phyloP scores from a whole-genome alignment of 1,140 invertebrate genomes.

The Coenobita brevimanus region DNA sequence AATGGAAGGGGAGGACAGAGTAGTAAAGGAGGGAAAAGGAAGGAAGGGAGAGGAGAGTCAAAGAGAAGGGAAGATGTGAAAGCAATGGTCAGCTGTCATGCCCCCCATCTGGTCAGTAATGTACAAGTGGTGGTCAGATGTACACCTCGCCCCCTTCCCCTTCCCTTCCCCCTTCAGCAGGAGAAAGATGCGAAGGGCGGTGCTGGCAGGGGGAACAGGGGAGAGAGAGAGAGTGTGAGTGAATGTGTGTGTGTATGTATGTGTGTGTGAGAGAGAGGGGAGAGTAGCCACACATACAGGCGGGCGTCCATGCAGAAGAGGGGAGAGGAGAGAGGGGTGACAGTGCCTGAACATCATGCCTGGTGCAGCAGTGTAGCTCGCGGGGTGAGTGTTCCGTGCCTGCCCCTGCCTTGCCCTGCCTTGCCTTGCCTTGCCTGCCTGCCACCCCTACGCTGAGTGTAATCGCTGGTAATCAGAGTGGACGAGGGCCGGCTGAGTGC shows the following conservation, averaged over 20 bases:
- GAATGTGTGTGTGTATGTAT: background rate
- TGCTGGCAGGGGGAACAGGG: too few relatives aligned
- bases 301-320: conserved; percentile 7
- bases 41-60: background rate
- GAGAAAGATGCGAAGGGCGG: too few relatives aligned
- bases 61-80: background rate
- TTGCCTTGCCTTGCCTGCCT: background rate
- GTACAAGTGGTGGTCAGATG: too few relatives aligned
- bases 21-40: background rate
- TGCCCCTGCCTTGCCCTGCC: background rate
- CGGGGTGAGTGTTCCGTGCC: background rate
- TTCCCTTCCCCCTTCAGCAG: too few relatives aligned
- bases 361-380: conserved; percentile 41
- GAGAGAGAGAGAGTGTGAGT: too few relatives aligned
- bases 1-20: background rate
- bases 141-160: too few relatives aligned
- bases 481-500: conserved; percentile 41
- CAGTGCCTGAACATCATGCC: conserved; percentile 37
- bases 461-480: conserved; percentile 62
- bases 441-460: conserved; percentile 41
- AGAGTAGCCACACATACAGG: conserved; percentile 6
- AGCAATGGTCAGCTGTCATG: too few relatives aligned
- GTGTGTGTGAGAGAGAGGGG: conserved; percentile 26
- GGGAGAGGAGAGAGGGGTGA: conserved; percentile 32
- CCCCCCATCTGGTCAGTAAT: too few relatives aligned